Conservation (phyloP, 2,888 invertebrate genomes). For the Dryobotodes eremita region DNA sequence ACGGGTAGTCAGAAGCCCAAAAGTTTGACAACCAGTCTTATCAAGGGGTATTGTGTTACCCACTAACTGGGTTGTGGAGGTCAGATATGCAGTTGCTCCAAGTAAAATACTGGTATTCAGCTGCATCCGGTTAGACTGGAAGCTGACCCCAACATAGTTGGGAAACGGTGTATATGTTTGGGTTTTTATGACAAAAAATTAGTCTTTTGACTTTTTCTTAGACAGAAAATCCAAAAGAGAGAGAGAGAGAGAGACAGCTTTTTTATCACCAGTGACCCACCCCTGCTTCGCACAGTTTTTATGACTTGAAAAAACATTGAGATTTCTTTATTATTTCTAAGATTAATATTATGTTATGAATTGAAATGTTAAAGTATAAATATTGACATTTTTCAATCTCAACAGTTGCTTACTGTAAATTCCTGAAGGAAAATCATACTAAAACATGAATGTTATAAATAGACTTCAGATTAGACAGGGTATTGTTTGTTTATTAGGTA, state of each 20-base stretch:
- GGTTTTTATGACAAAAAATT: too few species aligned
- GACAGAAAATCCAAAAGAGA: too few species aligned
- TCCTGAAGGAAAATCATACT: constrained; percentile 33
- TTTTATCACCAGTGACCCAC: too few species aligned
- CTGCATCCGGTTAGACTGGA: neutral
- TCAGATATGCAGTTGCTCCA: neutral
- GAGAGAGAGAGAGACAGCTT: too few species aligned
- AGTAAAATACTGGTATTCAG: neutral
- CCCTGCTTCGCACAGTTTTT: too few species aligned
- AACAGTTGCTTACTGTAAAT: neutral
- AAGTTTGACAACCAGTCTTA: neutral
- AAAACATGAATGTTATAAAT: neutral
- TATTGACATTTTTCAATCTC: neutral
- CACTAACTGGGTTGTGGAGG: neutral
- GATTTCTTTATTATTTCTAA: too few species aligned
- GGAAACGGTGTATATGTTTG: too few species aligned
- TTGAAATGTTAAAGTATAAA: neutral
- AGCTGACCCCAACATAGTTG: neutral
- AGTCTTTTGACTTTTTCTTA: too few species aligned
- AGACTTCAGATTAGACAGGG: neutral
- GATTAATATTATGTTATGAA: too few species aligned
- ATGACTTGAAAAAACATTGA: too few species aligned
- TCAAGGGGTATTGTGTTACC: neutral
- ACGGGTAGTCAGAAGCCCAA: neutral
- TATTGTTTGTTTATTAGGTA: constrained; percentile 2